Conservation (phyloP, 2,113 vertebrate genomes). For the Dromiciops gliroides region DNA sequence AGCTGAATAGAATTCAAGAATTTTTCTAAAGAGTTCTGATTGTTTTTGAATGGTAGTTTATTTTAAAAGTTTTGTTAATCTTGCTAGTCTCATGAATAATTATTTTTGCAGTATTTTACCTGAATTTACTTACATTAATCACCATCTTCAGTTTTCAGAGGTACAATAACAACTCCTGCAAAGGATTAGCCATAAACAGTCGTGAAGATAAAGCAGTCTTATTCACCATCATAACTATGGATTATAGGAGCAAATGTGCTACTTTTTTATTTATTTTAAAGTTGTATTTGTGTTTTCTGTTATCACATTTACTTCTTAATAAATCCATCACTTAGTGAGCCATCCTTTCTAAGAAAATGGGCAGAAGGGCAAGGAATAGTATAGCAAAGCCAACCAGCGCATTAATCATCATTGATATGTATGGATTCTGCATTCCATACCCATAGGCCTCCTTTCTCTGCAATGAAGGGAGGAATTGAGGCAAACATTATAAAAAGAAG, state of each 20-base stretch:
- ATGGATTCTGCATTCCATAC: neutral
- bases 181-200: neutral
- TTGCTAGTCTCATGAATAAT: neutral
- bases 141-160: neutral
- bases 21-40: neutral
- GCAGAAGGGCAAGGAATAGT: no score
- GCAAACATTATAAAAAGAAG: neutral
- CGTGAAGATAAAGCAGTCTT: neutral
- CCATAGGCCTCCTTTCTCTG: neutral
- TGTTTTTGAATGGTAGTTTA: neutral
- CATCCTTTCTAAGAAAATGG: neutral
- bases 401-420: neutral
- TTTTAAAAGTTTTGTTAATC: neutral
- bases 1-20: neutral
- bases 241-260: neutral
- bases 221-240: neutral
- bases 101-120: neutral
- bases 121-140: neutral
- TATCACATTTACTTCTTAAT: neutral
- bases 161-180: neutral
- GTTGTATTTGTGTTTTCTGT: neutral
- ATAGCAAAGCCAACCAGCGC: neutral
- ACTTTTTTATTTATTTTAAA: neutral
- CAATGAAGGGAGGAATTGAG: neutral
- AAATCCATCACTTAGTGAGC: neutral